Base-by-base conservation (phyloP, 2,888 invertebrate genomes). In the Hypomecis punctinalis region DNA sequence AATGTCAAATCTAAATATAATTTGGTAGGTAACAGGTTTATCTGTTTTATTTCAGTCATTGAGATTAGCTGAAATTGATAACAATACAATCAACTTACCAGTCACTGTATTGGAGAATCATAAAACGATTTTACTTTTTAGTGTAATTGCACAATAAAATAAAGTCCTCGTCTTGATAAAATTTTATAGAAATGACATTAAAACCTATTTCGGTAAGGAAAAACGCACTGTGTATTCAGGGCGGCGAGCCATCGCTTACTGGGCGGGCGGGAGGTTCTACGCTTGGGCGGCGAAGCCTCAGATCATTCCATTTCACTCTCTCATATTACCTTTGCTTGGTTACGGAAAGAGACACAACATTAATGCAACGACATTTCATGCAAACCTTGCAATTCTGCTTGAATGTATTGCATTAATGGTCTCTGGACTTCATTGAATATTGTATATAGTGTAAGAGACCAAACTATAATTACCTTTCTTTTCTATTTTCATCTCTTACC, bases 241-340 rank as follows among this genome's bases (percentile, higher is more conserved):
- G 83, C 88, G 82, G 83, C 80, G 76, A 72, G 70, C 87, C 78
- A 76, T 71, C 77, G 76, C 81, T 81, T 79, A 92, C 91, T 92
- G 91, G 92, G 91, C 90, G 91, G 92, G 92, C 91, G 90, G 91
- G 88, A 82, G 84, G 74, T 79, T 79, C 72, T 71, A 66, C 78
- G 80, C 80, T 82, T 81, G 77, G 86, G 86, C 82, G 86, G 84
- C 80, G 78, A 84, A 88, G 84, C 89, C 88, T 90, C 77, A 74
- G 71, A 67, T 82, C 78, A 80, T 75, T 79, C 86, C 73, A 72
- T 90, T 84, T 81, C 85, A 67, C 81, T 90, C 85, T 40, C 78
- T 78, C 88, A 61, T 72, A 69, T 67, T 48, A 46, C 68, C 67
- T 66, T 68, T 61, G 54, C 62, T 67, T 62, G 73, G 36, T 67